Base-by-base conservation (phyloP, 2,888 invertebrate genomes). In the Hydroisotoma schaefferi region DNA sequence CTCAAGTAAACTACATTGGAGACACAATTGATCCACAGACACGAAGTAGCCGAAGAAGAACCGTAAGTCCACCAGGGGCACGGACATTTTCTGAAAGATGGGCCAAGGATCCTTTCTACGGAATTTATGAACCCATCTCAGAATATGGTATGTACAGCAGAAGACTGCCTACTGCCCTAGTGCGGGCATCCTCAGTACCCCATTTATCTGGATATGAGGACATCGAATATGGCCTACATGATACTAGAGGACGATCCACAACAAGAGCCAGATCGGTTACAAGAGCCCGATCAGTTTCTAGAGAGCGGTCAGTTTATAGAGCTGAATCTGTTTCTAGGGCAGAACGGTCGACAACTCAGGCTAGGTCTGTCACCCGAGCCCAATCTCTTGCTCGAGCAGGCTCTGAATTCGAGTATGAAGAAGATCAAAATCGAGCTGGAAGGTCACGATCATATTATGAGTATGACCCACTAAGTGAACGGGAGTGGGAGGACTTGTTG, bases 81-180 rank as follows among this genome's bases (percentile, higher is more conserved):
- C 55, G 63, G 56, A 68, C 68, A 3, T 73, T 70, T 52, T 67
- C 69, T 29, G 73, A 73, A 58, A 60, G 73, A 37, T 72, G 70
- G 59, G 71, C 68, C 4, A 63, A 63, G 1, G 61, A 66, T 33
- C 73, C 73, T 10, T 68, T 73, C 46, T 73, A 72, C 51, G 71
- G 73, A 22, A 55, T 59, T 55, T 54, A 51, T 10, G 57, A 55
- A 44, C 51, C 63, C 18, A 22, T 57, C 18, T 40, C 49, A 26
- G 53, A 67, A 22, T 43, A 61, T 43, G 48, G 62, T 23, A 2
- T 51, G 18, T 26, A 20, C 29, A 40, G 29, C 27, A 15, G 55
- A 20, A 53, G 57, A 22, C 44, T 62, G 28, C n/a, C n/a, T n/a
- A n/a, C n/a, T n/a, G n/a, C n/a, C n/a, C n/a, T n/a, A n/a, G 27